phyloP scores from a whole-genome alignment of 1,140 invertebrate genomes.

The Pteromalus puparum region DNA sequence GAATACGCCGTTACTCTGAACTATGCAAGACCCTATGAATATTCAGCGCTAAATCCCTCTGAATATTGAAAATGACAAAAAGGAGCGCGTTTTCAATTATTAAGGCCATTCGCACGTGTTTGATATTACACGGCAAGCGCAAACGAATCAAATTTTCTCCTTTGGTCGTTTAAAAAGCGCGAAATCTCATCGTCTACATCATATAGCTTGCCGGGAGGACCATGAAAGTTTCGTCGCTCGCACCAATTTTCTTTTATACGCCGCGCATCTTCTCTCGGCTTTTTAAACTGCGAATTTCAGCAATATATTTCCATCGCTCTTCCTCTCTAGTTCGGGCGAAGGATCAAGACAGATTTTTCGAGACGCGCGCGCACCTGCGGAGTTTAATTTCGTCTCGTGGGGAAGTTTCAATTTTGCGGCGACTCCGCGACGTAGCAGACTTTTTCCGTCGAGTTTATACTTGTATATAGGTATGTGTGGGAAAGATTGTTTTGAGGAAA shows the following conservation, averaged over 20 bases:
- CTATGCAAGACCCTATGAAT: background rate
- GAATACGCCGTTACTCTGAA: background rate
- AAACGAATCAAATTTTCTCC: background rate
- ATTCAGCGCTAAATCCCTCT: background rate
- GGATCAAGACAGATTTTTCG: conserved; percentile 14
- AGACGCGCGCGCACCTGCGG: background rate
- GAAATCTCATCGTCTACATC: background rate
- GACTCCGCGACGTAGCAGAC: background rate
- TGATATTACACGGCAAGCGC: background rate
- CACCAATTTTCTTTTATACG: background rate
- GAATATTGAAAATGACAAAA: conserved; percentile 8
- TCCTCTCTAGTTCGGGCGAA: too few species aligned
- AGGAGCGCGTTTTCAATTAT: background rate
- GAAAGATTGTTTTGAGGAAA: background rate
- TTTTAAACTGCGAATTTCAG: background rate
- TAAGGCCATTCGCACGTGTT: background rate
- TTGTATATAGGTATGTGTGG: background rate
- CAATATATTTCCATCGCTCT: conserved; percentile 4
- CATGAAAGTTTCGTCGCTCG: conserved; percentile 13
- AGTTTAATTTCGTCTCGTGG: conserved; percentile 12
- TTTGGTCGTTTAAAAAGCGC: background rate
- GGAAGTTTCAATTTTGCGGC: conserved; percentile 7
- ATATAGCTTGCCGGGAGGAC: background rate
- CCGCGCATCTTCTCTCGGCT: background rate
- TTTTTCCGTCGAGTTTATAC: background rate